Conservation (phyloP, 2,113 vertebrate genomes). For the Saguinus midas region DNA sequence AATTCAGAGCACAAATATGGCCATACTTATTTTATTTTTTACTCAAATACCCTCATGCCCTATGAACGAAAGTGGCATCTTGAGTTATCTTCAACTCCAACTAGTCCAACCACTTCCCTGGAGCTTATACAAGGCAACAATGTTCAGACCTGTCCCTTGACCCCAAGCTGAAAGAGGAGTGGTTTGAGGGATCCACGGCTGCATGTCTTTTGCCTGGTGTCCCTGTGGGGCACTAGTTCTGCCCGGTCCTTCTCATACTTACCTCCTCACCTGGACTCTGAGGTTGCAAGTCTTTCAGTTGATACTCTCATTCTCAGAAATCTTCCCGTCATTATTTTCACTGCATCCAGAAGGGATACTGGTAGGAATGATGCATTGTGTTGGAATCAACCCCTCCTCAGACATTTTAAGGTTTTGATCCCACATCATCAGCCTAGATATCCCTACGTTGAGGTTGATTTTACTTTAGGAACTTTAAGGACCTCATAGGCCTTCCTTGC, state of each 20-base stretch:
- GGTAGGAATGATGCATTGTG: background rate
- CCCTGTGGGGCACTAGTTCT: background rate
- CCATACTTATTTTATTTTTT: background rate
- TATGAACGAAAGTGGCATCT: background rate
- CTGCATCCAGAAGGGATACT: background rate
- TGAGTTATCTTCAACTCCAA: background rate
- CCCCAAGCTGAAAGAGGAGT: background rate
- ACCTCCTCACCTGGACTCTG: background rate
- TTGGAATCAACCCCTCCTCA: background rate
- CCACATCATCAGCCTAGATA: background rate
- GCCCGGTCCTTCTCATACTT: background rate
- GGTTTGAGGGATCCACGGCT: background rate
- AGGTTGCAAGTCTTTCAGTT: background rate
- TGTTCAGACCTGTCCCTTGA: background rate
- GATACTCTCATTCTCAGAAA: background rate
- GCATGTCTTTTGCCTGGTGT: background rate
- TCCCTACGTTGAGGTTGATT: background rate
- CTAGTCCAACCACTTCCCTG: background rate
- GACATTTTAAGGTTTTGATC: background rate
- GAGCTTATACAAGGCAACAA: background rate
- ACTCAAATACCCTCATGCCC: background rate
- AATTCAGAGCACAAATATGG: background rate
- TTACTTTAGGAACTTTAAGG: background rate
- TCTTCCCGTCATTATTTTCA: background rate
- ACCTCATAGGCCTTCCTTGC: background rate